Evolutionary conservation across 35 echinoderm and acorn worm species (phyloP).

Genomic region (Diadema setosum): DNA sequence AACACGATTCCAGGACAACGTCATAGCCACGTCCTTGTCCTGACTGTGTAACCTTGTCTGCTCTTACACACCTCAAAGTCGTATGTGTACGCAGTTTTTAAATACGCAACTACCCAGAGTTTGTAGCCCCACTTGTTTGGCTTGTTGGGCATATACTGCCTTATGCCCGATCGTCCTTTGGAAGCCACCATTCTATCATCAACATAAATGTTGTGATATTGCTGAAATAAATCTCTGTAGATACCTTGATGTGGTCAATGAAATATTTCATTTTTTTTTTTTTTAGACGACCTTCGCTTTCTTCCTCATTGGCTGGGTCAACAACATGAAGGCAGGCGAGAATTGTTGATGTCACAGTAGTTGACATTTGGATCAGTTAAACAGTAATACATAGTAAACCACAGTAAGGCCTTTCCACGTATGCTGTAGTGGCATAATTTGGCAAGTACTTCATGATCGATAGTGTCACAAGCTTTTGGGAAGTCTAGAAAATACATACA

Average conservation of each 20-base stretch:
- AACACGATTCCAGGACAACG: not conserved
- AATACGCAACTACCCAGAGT: not conserved
- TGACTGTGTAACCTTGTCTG: not conserved
- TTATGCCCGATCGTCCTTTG: not conserved
- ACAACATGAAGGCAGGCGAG: constrained; percentile 29
- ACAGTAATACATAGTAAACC: too few species aligned
- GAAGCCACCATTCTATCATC: constrained; percentile 30
- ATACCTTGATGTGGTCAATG: not conserved
- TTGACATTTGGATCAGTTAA: too few species aligned
- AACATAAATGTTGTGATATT: not conserved
- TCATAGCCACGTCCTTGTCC: not conserved
- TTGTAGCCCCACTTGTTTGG: constrained; percentile 30
- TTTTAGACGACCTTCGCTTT: not conserved
- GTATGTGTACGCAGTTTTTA: constrained; percentile 8
- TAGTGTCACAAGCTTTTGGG: too few species aligned
- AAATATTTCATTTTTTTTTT: constrained; percentile 1
- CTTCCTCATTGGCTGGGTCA: not conserved
- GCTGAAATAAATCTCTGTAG: not conserved
- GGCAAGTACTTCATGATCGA: too few species aligned
- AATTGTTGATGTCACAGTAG: too few species aligned
- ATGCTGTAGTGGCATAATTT: too few species aligned
- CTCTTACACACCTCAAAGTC: not conserved
- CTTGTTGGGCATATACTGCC: not conserved
- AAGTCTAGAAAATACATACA: too few species aligned
- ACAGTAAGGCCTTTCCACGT: too few species aligned